Conservation (phyloP, 1,140 invertebrate species). For the Ctenoplectra terminalis region DNA sequence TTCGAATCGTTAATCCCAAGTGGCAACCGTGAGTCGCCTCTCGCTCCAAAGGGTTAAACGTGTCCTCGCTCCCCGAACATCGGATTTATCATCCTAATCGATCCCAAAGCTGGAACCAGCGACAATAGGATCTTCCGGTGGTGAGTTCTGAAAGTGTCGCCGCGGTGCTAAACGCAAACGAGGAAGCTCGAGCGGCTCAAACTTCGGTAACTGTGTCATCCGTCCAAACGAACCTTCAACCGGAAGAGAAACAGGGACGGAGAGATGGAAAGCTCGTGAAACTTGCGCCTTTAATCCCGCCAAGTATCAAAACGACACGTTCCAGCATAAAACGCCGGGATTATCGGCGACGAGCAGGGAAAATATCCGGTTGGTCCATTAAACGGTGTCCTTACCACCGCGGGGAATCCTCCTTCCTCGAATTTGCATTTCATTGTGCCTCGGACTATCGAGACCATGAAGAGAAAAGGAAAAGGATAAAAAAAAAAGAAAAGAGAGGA, state of each 20-base stretch:
- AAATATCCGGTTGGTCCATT: slow-evolving; percentile 33
- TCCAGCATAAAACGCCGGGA: slow-evolving; percentile 32
- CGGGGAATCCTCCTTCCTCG: not conserved
- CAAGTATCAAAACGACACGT: slow-evolving; percentile 38
- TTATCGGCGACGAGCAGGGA: slow-evolving; percentile 35
- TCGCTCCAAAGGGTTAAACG: too few relatives aligned
- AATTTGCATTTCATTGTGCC: slow-evolving; percentile 42
- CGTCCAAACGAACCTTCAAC: slow-evolving; percentile 12
- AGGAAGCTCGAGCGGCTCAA: slow-evolving; percentile 1
- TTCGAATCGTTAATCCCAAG: too few relatives aligned
- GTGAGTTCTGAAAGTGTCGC: not conserved
- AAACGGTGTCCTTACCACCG: slow-evolving; percentile 1
- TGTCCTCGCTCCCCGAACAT: too few relatives aligned
- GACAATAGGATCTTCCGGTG: not conserved
- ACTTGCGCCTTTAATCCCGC: slow-evolving; percentile 30
- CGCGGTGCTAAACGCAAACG: slow-evolving; percentile 9
- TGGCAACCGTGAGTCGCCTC: too few relatives aligned
- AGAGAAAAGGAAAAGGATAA: not conserved
- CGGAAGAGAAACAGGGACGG: not conserved
- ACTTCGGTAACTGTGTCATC: slow-evolving; percentile 40
- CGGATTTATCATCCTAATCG: not conserved
- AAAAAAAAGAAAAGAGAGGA: too few relatives aligned
- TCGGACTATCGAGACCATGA: not conserved
- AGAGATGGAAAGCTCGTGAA: not conserved
- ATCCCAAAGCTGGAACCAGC: not conserved